Percentiles rank a stretch among this genome's conserved stretches.
Evolutionary conservation across 1,140 invertebrate genomes (phyloP).

Genomic region (Ceratina calcarata): DNA sequence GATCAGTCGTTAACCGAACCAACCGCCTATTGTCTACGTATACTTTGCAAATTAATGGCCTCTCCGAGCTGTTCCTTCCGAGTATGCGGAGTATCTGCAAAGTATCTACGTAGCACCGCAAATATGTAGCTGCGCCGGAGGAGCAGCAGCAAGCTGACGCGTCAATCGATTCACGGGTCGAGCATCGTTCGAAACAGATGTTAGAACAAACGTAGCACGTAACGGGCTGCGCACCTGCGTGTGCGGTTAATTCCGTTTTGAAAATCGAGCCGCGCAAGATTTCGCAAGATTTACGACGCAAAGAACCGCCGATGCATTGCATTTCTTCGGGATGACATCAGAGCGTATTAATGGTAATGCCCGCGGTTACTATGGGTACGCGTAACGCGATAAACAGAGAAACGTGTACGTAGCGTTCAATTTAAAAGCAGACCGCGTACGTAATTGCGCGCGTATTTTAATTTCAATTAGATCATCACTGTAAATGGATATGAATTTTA

Average conservation of each 20-base stretch:
- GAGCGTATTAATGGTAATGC: conserved; percentile 55
- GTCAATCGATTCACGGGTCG: not conserved
- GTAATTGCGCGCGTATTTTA: not conserved
- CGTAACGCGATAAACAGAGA: conserved; percentile 12
- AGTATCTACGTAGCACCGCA: too few relatives aligned
- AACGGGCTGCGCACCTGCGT: not conserved
- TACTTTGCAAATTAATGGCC: too few relatives aligned
- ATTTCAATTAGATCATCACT: too few relatives aligned
- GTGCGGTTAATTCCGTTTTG: conserved; percentile 2
- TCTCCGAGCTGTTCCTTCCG: too few relatives aligned
- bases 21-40: not conserved
- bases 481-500: too few relatives aligned
- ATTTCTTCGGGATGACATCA: conserved; percentile 62
- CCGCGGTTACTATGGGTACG: conserved; percentile 33
- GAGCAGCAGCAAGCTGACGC: not conserved
- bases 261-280: conserved; percentile 6
- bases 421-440: not conserved
- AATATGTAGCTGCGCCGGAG: too few relatives aligned
- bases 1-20: not conserved
- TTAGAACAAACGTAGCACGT: not conserved
- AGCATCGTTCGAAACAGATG: not conserved
- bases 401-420: not conserved
- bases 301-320: conserved; percentile 42
- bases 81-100: too few relatives aligned
- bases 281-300: conserved; percentile 35